phyloP scores from a whole-genome alignment of 2,113 vertebrate species.

The Corythaeola cristata region DNA sequence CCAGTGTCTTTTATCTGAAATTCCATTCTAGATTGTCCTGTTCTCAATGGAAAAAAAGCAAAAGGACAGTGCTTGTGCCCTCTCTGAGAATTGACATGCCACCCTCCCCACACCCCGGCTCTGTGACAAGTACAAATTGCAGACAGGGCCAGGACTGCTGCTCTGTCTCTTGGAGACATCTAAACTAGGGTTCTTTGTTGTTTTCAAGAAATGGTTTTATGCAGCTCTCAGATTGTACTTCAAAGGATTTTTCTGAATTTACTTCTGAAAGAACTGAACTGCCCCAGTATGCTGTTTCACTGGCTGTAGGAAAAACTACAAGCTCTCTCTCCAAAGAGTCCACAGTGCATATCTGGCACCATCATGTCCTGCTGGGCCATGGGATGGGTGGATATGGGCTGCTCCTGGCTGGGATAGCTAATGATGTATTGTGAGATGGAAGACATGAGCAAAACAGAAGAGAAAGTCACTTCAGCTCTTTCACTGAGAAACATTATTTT shows the following conservation, averaged over 20 bases:
- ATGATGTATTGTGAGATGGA: background rate
- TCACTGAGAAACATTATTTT: background rate
- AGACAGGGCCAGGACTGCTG: background rate
- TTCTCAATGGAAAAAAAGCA: background rate
- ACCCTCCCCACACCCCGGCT: background rate
- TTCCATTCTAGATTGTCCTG: background rate
- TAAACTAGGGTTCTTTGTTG: background rate
- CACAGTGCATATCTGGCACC: background rate
- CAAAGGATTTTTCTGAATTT: background rate
- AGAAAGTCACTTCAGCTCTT: background rate
- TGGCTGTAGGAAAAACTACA: background rate
- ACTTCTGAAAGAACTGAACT: background rate
- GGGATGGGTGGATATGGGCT: background rate
- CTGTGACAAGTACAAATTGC: background rate
- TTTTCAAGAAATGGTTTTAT: background rate
- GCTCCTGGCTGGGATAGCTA: background rate
- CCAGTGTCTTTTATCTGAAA: background rate
- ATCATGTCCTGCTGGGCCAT: background rate
- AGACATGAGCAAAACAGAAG: background rate
- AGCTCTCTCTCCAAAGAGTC: background rate
- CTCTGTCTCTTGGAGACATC: background rate
- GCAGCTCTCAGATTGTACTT: background rate
- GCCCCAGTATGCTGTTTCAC: background rate
- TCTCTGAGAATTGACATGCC: background rate
- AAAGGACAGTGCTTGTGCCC: background rate